Base-by-base conservation (phyloP, 1,140 invertebrate genomes). In the Dysdera silvatica region DNA sequence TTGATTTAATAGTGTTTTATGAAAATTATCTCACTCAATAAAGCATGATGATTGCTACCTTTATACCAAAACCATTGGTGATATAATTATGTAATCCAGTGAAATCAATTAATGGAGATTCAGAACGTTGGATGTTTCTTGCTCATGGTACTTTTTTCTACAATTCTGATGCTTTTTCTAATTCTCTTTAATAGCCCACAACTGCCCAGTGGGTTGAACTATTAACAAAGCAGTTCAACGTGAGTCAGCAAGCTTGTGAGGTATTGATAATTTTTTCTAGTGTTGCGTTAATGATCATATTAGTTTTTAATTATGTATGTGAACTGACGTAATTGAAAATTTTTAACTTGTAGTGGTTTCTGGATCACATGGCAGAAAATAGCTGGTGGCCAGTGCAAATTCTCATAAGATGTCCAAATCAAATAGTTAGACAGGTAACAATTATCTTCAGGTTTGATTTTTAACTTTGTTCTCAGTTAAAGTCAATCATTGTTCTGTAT, bases 201-300 rank as follows among this genome's bases (percentile, higher is more conserved):
- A 94, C 95, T 88, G 87, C 95, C 10, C 90, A 94, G 65, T 96
- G 92, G 92, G 91, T 95, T 26, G 93, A 96, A 75, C 76, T 95
- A 32, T 80, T 95, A 5, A 95, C 91, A 2, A 95, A 95, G 73
- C 91, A 95, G 73, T 94, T 95, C 71, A 93, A 92, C 74, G 84
- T 87, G 20, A 93, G 89, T n/a, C 84, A 86, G 55, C 85, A 85
- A 56, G 90, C 91, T 0, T 92, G 91, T 67, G 88, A 93, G 71
- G 76, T 77, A 69, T 53, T 26, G 55, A 5, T 54, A 32, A 6
- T 47, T 18, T 18, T 58, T 33, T 4, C 18, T 16, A 45, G 4
- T 29, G 14, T 4, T 23, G 1, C 3, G 16, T 2, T n/a, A 14
- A 14, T 47, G 43, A 10, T 10, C 8, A 47, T 14, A 18, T 47